phyloP scores from a whole-genome alignment of 2,113 vertebrate genomes.

The Perca fluviatilis region DNA sequence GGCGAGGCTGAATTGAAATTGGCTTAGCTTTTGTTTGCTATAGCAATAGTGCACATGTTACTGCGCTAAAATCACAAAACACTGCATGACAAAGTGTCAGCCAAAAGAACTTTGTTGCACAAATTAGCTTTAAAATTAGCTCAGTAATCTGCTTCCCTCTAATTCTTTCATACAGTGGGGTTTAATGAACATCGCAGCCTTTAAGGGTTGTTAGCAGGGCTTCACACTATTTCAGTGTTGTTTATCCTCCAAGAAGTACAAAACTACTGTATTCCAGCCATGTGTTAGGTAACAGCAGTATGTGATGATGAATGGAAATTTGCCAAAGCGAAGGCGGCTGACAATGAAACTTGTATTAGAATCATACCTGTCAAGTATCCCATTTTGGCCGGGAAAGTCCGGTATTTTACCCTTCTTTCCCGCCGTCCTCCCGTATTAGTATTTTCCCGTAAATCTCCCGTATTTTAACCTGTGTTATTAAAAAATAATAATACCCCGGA shows the following conservation, averaged over 20 bases:
- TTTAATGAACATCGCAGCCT: neutral
- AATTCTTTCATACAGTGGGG: neutral
- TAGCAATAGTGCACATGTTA: neutral
- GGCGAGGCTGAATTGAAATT: neutral
- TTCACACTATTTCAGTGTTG: neutral
- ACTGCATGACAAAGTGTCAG: neutral
- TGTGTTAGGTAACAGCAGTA: neutral
- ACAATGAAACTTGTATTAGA: neutral
- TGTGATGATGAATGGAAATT: neutral
- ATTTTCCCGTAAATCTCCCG: no score
- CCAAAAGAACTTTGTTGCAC: neutral
- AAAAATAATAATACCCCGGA: no score
- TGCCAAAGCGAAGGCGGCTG: neutral
- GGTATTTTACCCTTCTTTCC: no score
- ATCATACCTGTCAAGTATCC: no score
- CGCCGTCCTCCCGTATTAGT: no score
- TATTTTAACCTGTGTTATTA: no score
- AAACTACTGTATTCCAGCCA: constrained; percentile 3
- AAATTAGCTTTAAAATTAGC: constrained; percentile 15
- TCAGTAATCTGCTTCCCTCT: neutral
- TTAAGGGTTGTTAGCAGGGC: neutral
- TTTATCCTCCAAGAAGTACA: neutral
- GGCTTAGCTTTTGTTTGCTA: neutral
- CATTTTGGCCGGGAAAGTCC: no score
- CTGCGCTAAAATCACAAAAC: neutral